phyloP scores from a whole-genome alignment of 2,797 vertebrate species.

The Orestias chungarensis region DNA sequence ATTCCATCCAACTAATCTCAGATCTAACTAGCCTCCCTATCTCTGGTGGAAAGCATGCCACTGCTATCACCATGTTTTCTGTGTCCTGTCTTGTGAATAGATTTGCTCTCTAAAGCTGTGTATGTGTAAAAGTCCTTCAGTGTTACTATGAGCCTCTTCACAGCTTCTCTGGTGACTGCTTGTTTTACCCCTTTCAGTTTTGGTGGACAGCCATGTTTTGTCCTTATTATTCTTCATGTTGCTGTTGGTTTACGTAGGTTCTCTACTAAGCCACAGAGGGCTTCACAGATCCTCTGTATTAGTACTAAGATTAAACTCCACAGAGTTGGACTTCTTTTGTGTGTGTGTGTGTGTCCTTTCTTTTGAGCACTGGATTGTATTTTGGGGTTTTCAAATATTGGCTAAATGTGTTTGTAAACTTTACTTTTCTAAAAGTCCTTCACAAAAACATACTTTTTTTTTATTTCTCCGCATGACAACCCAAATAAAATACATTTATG shows the following conservation, averaged over 20 bases:
- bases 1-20: not conserved
- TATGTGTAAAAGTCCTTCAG: not conserved
- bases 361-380: not conserved
- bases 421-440: not conserved
- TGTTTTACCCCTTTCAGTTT: not conserved
- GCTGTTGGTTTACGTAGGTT: not conserved
- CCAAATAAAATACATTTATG: not conserved
- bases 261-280: not conserved
- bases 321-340: not conserved
- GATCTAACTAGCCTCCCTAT: not conserved
- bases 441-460: not conserved
- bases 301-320: not conserved
- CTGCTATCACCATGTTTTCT: not conserved
- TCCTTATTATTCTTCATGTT: not conserved
- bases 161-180: not conserved
- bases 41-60: not conserved
- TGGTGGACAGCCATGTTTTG: too few relatives aligned
- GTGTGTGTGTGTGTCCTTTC: not conserved
- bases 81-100: not conserved
- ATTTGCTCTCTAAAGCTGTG: not conserved
- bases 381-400: not conserved
- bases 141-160: not conserved
- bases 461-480: not conserved
- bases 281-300: not conserved
- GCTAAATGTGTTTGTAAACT: not conserved